Evolutionary conservation across 1,140 invertebrate genomes (phyloP), one percentile per base, ranked within the genome.

Genomic region (Palaemon carinicauda): DNA sequence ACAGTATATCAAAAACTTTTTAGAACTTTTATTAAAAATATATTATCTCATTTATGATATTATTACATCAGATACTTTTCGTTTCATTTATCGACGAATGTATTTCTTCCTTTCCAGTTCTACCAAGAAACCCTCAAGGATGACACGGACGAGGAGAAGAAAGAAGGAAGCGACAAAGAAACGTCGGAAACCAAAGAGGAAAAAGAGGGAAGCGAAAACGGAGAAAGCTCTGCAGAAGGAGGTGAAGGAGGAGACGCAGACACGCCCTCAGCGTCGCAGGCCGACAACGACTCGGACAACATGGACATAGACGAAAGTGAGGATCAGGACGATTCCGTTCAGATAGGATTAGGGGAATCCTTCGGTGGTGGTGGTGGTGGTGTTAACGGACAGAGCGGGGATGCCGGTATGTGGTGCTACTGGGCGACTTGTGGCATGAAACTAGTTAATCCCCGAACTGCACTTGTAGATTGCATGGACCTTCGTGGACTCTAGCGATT

Each of bases 231-330:
- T n/a, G n/a, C n/a, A n/a, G n/a, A n/a, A n/a, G n/a, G 51, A 27
- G 4, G 29, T 33, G 50, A 51, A 33, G 7, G 80, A 82, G 33
- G 2, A 15, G 50, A 52, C 19, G 12, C 12, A 24, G 12, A 21
- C n/a, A n/a, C n/a, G 24, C 9, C n/a, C 9, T 12, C 24, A 24
- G 41, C n/a, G 3, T 9, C n/a, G 10, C 24, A 24, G 41, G 50
- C 0, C n/a, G 51, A 12, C 3, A 29, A 79, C 50, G 14, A 54
- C 2, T 33, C 29, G 3, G 15, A 17, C 14, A 53, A 82, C 1
- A 82, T 82, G 80, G 80, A 82, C 14, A 7, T 54, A 7, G 80
- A 82, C 21, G 80, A 82, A 82, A 75, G 80, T 82, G 80, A 82
- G 80, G 69, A 29, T 1, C 56, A 54, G 24, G 27, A 41, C 4